Base-by-base conservation (phyloP, 2,797 vertebrate genomes). In the Pseudopleuronectes americanus region DNA sequence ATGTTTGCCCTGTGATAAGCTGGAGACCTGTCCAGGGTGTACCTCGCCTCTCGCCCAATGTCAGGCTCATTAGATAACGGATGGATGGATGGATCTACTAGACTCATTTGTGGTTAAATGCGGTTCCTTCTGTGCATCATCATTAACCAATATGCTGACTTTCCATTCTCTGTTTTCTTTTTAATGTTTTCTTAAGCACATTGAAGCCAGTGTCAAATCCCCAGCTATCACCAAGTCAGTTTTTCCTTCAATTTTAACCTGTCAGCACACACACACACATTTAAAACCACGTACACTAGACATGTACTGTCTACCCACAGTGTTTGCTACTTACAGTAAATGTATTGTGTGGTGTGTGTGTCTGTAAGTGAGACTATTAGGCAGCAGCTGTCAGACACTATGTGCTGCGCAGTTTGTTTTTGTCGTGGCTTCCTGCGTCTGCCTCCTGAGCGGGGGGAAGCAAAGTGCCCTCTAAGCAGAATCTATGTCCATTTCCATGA, bases 381-480 rank as follows among this genome's bases (percentile, higher is more conserved):
- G 45, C 70, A 81, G 77, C 64, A 57, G 74, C 73, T 70, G 65
- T 81, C 71, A 22, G 54, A 79, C 72, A 64, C 74, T 77, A 70
- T 71, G 74, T 62, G 60, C 68, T 79, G 70, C 65, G 62, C 65
- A 83, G 81, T 87, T 90, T 92, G 84, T 92, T 92, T 88, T 91
- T 93, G 88, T 91, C 88, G 84, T 73, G 74, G 88, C 86, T 92
- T 93, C 89, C 91, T 93, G 89, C 47, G 19, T 64, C 81, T n/a
- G 53, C 76, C 84, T 91, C 87, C 89, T 89, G 83, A 91, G 81
- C 81, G 78, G 89, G 88, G 78, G 89, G 88, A 91, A 88, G 73
- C 86, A 90, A 93, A 93, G 77, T 92, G 91, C 91, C 77, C 81
- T 88, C 83, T 91, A 92, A 93, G 93, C 92, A 93, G 75, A 94